Evolutionary conservation across 53 echinoderm and acorn worm genomes (phyloP).

Genomic region (Crossaster papposus): DNA sequence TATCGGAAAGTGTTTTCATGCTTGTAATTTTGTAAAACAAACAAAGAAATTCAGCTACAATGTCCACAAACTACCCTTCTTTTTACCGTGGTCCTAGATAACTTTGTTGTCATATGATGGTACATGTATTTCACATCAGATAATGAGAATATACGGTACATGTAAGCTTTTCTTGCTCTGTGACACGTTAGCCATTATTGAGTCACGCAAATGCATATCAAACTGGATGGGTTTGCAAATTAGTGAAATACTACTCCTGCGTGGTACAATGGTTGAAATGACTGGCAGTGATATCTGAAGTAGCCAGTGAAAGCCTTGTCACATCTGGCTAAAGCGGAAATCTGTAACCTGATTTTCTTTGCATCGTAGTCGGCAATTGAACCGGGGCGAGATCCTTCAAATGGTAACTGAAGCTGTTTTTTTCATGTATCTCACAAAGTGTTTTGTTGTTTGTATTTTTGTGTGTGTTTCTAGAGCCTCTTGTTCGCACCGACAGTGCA

Average conservation of each 20-base stretch:
- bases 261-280: neutral
- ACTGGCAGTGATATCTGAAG: constrained; percentile 13
- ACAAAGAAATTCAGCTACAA: neutral
- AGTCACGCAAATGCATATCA: neutral
- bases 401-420: constrained; percentile 9
- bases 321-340: neutral
- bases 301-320: neutral
- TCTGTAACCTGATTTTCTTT: neutral
- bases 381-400: too few relatives aligned
- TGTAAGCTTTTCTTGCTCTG: neutral
- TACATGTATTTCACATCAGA: neutral
- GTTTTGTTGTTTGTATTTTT: neutral
- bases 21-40: neutral
- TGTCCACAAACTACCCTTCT: neutral
- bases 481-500: constrained; percentile 82
- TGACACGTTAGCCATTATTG: neutral
- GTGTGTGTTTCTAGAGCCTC: constrained; percentile 51
- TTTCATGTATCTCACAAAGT: neutral
- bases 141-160: neutral
- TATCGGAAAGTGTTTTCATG: neutral
- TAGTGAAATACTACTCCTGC: neutral
- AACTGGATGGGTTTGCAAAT: neutral
- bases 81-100: neutral
- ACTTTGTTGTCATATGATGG: neutral
- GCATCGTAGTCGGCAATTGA: neutral